Percentiles rank a stretch among this genome's conserved stretches.
Evolutionary conservation across 1,140 invertebrate genomes (phyloP).

Genomic region (Aphis gossypii): DNA sequence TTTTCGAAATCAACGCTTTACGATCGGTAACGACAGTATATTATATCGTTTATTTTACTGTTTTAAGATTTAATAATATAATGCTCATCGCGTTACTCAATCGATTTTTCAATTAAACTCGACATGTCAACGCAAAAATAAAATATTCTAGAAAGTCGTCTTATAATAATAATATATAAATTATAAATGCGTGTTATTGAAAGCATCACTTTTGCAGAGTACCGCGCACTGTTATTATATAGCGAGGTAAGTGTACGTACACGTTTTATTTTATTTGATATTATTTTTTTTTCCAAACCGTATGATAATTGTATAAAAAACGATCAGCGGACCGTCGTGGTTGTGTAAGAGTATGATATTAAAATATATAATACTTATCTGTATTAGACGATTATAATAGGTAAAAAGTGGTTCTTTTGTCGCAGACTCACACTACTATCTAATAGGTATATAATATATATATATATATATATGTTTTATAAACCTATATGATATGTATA

Average conservation of each 20-base stretch:
- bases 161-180: background rate
- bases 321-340: background rate
- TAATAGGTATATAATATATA: background rate
- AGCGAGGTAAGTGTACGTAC: background rate
- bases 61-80: background rate
- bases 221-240: background rate
- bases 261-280: background rate
- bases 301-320: background rate
- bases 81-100: background rate
- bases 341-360: background rate
- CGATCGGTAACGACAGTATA: background rate
- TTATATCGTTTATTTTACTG: no score
- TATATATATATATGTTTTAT: background rate
- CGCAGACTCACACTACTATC: background rate
- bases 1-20: constrained; percentile 7
- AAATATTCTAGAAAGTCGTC: constrained; percentile 16
- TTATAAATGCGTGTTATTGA: background rate
- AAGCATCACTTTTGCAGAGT: background rate
- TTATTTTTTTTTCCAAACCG: background rate
- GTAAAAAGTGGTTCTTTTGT: background rate
- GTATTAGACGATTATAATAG: background rate
- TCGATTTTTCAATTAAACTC: background rate
- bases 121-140: background rate
- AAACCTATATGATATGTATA: background rate
- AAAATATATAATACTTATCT: background rate